phyloP scores from a whole-genome alignment of 1,140 invertebrate species.

The Caerostris extrusa region DNA sequence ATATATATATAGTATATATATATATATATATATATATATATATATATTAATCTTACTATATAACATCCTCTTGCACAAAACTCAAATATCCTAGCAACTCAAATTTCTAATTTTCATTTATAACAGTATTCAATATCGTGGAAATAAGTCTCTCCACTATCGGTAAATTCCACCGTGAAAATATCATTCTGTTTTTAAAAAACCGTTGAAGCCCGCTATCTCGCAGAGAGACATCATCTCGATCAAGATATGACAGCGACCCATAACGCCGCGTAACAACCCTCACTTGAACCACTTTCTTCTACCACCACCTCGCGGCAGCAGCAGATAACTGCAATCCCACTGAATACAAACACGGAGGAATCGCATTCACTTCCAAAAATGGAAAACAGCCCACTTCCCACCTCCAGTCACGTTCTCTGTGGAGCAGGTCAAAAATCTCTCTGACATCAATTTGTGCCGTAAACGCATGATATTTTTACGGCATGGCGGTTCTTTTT shows the following conservation, averaged over 20 bases:
- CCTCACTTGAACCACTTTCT: background rate
- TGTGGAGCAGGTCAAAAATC: conserved; percentile 71
- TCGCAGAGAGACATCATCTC: conserved; percentile 14
- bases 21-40: no score
- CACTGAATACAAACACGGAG: background rate
- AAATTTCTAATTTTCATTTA: no score
- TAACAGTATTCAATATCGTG: no score
- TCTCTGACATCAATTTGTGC: conserved; percentile 69
- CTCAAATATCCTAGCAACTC: no score
- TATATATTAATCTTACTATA: no score
- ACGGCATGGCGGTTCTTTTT: conserved; percentile 46
- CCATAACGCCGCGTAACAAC: background rate
- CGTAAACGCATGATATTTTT: conserved; percentile 61
- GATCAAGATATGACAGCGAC: conserved; percentile 3
- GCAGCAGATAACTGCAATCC: background rate
- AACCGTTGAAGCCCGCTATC: background rate
- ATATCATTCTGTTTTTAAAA: no score
- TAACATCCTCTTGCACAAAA: no score
- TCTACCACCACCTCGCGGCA: background rate
- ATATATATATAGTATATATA: no score
- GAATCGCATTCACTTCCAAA: background rate
- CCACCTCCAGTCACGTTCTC: conserved; percentile 38
- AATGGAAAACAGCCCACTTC: background rate
- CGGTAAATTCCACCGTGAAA: background rate
- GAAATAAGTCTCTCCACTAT: no score